A percentile compares a stretch with the other conserved stretches of the same genome.
phyloP scores from a whole-genome alignment of 2,888 invertebrate genomes.

The Andrena praecox region DNA sequence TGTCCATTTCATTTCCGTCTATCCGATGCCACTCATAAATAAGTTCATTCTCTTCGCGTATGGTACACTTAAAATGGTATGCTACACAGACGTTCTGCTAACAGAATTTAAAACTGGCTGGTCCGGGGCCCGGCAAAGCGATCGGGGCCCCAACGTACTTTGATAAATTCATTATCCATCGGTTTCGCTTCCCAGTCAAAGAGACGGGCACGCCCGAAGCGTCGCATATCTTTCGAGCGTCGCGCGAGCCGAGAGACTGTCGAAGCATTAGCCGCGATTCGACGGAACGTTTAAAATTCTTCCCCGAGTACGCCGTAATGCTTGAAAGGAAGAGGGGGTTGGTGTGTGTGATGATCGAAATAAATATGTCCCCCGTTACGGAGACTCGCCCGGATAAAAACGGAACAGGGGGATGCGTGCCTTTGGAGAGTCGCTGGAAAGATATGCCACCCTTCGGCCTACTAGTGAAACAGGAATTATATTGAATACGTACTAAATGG shows the following conservation, averaged over 20 bases:
- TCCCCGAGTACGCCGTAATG: too few species aligned
- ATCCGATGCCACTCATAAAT: slow-evolving; percentile 64
- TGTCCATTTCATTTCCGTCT: slow-evolving; percentile 74
- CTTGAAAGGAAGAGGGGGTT: background rate
- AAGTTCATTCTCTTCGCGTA: slow-evolving; percentile 62
- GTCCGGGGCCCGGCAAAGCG: slow-evolving; percentile 2
- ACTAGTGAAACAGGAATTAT: slow-evolving; percentile 42
- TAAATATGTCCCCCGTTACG: background rate
- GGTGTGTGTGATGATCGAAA: background rate
- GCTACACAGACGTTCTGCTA: slow-evolving; percentile 50
- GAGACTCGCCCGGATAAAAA: slow-evolving; percentile 5
- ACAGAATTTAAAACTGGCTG: slow-evolving; percentile 59
- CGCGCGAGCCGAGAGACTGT: background rate
- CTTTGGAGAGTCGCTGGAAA: slow-evolving; percentile 42
- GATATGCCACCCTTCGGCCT: slow-evolving; percentile 42
- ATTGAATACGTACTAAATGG: slow-evolving; percentile 58
- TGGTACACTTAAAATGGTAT: slow-evolving; percentile 65
- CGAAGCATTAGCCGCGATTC: background rate
- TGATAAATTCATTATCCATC: slow-evolving; percentile 45
- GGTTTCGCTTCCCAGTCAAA: slow-evolving; percentile 28
- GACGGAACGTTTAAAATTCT: background rate
- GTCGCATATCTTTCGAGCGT: slow-evolving; percentile 52
- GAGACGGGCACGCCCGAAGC: slow-evolving; percentile 39
- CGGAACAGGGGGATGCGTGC: background rate
- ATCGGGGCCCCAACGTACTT: slow-evolving; percentile 24